Base-by-base conservation (phyloP, 2,888 invertebrate species). In the Ptychoptera contaminata region DNA sequence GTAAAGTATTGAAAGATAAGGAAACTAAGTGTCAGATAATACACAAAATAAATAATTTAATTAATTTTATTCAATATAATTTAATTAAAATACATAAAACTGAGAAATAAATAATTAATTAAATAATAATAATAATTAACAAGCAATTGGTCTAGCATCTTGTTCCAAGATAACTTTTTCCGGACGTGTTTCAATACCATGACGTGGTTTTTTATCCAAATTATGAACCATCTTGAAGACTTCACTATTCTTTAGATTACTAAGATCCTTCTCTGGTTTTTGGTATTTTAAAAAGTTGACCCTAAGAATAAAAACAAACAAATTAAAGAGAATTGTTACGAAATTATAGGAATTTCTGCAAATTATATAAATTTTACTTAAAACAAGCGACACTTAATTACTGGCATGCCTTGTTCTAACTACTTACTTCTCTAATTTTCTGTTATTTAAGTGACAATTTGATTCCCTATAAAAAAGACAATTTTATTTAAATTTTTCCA, bases 241-340 rank as follows among this genome's bases (percentile, higher is more conserved):
- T 60, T 82, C 84, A 46, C 86, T 86, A 56, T 78, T 71, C 63
- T 82, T 77, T 52, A 85, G 71, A 61, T 82, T 23, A 23, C 23
- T 80, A 56, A 82, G 70, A 48, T 75, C 76, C 42, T 78, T 77
- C 48, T 83, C 79, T 29, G 81, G 80, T 56, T 85, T 85, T 59
- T 86, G 82, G 66, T 83, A 88, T 64, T 90, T 90, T 73, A 86
- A 77, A 65, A 91, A 91, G 71, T 91, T 90, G 46, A 91, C 84
- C 60, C 91, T 90, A 66, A n/a, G 56, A 57, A 47, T 41, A 48
- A n/a, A n/a, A n/a, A n/a, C n/a, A n/a, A n/a, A n/a, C n/a, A n/a
- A n/a, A n/a, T n/a, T n/a, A n/a, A n/a, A 47, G 42, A 37, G 7
- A 23, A 23, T 5, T 23, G 7, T 7, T 23, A 3, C 4, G 23